Percentiles rank a stretch among this genome's conserved stretches.
Conservation (phyloP, 2,888 invertebrate genomes). For the Erebia epiphron region DNA sequence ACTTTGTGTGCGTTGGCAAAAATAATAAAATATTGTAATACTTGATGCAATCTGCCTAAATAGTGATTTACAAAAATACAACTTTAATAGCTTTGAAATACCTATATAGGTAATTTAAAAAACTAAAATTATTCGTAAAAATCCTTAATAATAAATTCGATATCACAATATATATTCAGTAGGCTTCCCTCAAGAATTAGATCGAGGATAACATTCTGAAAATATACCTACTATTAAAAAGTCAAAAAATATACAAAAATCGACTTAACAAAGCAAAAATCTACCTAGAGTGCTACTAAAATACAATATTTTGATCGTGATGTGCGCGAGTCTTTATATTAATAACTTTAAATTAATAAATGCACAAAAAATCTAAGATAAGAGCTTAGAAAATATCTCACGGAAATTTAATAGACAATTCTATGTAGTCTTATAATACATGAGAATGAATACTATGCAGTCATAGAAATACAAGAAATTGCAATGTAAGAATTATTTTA, state of each 20-base stretch:
- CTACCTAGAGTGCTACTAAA: background rate
- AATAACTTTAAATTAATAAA: slow-evolving; percentile 18
- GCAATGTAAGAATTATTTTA: too few species aligned
- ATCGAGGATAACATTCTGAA: slow-evolving; percentile 79
- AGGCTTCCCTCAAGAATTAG: slow-evolving; percentile 71
- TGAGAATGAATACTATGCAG: too few species aligned
- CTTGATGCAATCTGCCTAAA: background rate
- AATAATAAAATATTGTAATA: background rate
- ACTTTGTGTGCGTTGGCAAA: background rate
- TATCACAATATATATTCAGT: slow-evolving; percentile 78
- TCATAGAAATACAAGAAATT: too few species aligned
- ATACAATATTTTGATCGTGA: background rate
- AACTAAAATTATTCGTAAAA: background rate
- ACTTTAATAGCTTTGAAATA: background rate
- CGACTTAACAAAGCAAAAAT: background rate
- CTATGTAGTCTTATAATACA: too few species aligned
- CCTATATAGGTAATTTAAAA: background rate
- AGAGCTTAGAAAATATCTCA: background rate
- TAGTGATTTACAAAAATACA: slow-evolving; percentile 4
- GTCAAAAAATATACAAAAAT: slow-evolving; percentile 13
- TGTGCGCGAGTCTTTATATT: background rate
- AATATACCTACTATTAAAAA: slow-evolving; percentile 54
- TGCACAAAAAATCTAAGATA: slow-evolving; percentile 14
- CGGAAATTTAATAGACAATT: background rate
- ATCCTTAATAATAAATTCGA: slow-evolving; percentile 35